These are phyloP conservation scores for Heliangelus exortis DNA, from an alignment of 2,797 vertebrate species.

Conservation along the genomic window DNA sequence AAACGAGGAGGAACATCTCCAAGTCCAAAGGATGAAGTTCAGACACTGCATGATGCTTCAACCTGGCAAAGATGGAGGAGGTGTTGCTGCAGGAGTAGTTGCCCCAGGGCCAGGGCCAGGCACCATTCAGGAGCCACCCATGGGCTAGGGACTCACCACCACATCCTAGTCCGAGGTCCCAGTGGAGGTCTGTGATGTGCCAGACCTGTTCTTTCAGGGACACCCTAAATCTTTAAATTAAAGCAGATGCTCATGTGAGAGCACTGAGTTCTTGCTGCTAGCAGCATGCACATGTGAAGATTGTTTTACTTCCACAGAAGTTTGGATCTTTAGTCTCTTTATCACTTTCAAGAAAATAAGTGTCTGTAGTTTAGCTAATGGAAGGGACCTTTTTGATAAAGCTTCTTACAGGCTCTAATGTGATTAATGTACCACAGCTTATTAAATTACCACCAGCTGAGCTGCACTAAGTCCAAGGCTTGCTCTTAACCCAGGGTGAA, in stretches of 20 bases:
- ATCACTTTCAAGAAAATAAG: not conserved
- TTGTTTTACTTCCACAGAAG: not conserved
- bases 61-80: constrained; percentile 85
- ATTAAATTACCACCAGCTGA: not conserved
- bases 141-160: constrained; percentile 66
- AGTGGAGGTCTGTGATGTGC: constrained; percentile 88
- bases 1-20: constrained; percentile 24
- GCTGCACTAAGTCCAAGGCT: not conserved
- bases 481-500: not conserved
- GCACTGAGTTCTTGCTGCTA: not conserved
- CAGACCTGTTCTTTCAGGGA: constrained; percentile 81
- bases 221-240: not conserved
- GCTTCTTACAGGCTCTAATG: not conserved
- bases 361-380: not conserved
- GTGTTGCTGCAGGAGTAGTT: too few species aligned
- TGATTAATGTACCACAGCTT: not conserved
- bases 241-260: not conserved
- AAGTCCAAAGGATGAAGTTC: constrained; percentile 89
- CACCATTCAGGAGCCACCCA: constrained; percentile 77
- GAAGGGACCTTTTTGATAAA: constrained; percentile 1
- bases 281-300: accelerated
- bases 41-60: constrained; percentile 82
- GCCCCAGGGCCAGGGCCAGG: constrained; percentile 80
- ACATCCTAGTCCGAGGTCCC: constrained; percentile 80
- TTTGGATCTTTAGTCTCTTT: not conserved